Percentiles rank a stretch among this genome's conserved stretches.
phyloP scores from a whole-genome alignment of 1,140 invertebrate species.

The Asobara japonica region DNA sequence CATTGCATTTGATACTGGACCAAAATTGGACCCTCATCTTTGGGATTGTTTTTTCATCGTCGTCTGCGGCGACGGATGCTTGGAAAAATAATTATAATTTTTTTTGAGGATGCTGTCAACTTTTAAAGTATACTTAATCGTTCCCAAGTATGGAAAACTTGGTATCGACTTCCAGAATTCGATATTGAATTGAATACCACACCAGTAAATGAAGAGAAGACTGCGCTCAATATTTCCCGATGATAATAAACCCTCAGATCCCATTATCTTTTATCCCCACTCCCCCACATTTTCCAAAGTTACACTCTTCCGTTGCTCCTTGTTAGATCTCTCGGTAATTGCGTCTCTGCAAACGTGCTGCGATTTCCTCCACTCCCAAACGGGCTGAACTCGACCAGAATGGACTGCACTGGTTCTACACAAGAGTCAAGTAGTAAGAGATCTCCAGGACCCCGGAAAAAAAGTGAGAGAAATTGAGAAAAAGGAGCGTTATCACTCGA shows the following conservation, averaged over 20 bases:
- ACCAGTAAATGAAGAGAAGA: too few relatives aligned
- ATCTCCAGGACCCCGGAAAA: conserved; percentile 27
- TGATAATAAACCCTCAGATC: not conserved
- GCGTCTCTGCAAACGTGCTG: conserved; percentile 1
- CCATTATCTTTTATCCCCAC: not conserved
- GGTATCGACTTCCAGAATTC: too few relatives aligned
- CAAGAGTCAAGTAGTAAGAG: not conserved
- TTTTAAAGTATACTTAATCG: too few relatives aligned
- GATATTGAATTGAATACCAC: too few relatives aligned
- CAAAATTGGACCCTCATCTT: too few relatives aligned
- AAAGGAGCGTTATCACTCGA: conserved; percentile 60
- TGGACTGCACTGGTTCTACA: not conserved
- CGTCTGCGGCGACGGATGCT: too few relatives aligned
- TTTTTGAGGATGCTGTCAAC: too few relatives aligned
- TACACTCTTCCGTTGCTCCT: not conserved
- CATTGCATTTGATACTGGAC: too few relatives aligned
- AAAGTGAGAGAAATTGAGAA: conserved; percentile 39
- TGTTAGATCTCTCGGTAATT: not conserved
- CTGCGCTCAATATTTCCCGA: not conserved
- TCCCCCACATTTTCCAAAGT: not conserved
- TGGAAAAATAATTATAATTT: too few relatives aligned
- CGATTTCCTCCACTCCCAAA: not conserved
- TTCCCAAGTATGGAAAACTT: too few relatives aligned
- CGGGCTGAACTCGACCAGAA: not conserved
- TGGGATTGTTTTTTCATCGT: too few relatives aligned